Evolutionary conservation across 2,797 vertebrate species (phyloP), one percentile per base, ranked within the genome.

Genomic region (Lepidocolaptes lacrymiger): DNA sequence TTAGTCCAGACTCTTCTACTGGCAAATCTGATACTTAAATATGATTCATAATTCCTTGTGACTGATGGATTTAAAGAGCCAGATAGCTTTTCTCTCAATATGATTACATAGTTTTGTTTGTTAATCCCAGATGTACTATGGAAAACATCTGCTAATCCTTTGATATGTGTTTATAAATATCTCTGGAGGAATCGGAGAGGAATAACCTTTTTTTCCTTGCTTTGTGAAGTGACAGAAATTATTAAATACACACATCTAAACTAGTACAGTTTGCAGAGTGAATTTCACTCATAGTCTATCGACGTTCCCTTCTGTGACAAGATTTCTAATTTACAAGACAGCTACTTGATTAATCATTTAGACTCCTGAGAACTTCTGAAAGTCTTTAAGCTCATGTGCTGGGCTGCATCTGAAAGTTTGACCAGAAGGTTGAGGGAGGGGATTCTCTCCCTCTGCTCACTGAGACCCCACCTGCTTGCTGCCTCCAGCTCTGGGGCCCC

Each of bases 31-130:
- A 49, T 85, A 71, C 26, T 55, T 56, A 54, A 66, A 55, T 56
- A 68, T 85, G 82, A 91, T 58, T 95, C 88, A 75, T 89, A 71
- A 68, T 91, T 83, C 78, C 44, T 80, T 6, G 36, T 72, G 80
- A 66, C 58, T 51, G 49, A 34, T 41, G 26, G 83, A 28, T 86
- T 94, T 96, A 90, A 96, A 86, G 85, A 85, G 68, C 49, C 54
- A 85, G 46, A 66, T 77, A 91, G 76, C 76, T 85, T 75, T 92
- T 72, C 30, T 39, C 54, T 77, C 63, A 58, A 19, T 18, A 23
- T 3, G 27, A 36, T 85, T 74, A 71, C 18, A 6, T 56, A 32
- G 52, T 85, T 93, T 77, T 83, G 28, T 83, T 86, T 3, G 12
- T 76, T 85, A 83, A 64, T 93, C 72, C 64, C 62, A 82, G 34